A percentile compares a stretch with the other conserved stretches of the same genome.
phyloP scores from a whole-genome alignment of 1,140 invertebrate species.

The Pseudomyrmex cubaensis region DNA sequence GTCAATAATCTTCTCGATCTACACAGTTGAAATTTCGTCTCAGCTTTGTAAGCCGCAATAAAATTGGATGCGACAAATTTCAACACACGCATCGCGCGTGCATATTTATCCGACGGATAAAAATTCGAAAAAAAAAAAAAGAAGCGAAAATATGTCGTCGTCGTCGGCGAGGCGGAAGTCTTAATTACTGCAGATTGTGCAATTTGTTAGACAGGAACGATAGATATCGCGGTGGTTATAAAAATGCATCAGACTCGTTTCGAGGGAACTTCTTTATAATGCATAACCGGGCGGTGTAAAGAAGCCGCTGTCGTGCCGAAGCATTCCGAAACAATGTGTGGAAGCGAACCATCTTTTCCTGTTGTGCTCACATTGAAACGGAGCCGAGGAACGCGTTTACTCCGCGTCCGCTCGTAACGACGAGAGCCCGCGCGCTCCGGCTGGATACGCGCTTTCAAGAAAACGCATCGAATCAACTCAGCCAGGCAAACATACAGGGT shows the following conservation, averaged over 20 bases:
- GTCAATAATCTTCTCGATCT: too few species aligned
- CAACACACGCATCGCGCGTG: neutral
- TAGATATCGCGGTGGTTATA: conserved; percentile 44
- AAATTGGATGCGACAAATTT: neutral
- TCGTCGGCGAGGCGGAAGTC: conserved; percentile 31
- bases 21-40: too few species aligned
- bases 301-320: conserved; percentile 46
- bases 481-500: neutral
- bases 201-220: conserved; percentile 56
- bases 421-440: conserved; percentile 13
- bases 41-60: too few species aligned
- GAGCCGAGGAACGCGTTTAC: conserved; percentile 52
- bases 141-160: neutral
- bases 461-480: conserved; percentile 14
- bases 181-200: conserved; percentile 46
- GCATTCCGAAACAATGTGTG: conserved; percentile 75
- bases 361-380: conserved; percentile 62
- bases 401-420: conserved; percentile 52
- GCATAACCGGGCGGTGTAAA: conserved; percentile 49
- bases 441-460: conserved; percentile 12
- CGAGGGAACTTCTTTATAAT: conserved; percentile 39
- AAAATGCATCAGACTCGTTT: conserved; percentile 58
- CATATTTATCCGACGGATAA: neutral
- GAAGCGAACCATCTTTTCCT: conserved; percentile 78
- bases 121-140: conserved; percentile 1